Base-by-base conservation (phyloP, 2,113 vertebrate genomes). In the Cromileptes altivelis region DNA sequence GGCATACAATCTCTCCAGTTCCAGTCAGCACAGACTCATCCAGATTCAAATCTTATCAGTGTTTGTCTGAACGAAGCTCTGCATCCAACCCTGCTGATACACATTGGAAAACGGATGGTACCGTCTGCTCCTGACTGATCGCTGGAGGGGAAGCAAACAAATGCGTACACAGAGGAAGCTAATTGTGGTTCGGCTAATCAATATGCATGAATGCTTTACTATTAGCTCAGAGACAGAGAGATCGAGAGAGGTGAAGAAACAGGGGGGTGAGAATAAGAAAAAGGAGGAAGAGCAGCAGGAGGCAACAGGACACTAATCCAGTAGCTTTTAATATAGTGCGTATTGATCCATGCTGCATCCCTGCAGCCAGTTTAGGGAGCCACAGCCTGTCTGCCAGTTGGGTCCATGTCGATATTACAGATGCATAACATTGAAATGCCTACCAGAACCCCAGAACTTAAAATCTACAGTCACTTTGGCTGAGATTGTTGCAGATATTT, bases 121-220 rank as follows among this genome's bases (percentile, higher is more conserved):
- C 58, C 1, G 80, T 50, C 57, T 17, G 74, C 40, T 79, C 67
- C 50, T 71, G 72, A 15, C 52, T 47, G 70, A 68, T 40, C 15
- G 40, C 60, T 3, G 40, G 57, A 15, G 47, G 50, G 14, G 45
- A 53, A 15, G 57, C 79, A 63, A 52, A 67, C 75, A 88, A 62
- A 83, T 73, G 27, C 12, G n/a, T 30, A 81, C 80, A 60, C 63
- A 45, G 45, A 62, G 40, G 50, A 50, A 52, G 80, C 58, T 76
- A 83, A 92, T 85, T 78, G 76, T 75, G 53, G 70, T 49, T 75
- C 23, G 0, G 76, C 57, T 85, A 52, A 89, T 91, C 82, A 86
- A 88, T 85, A 71, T 63, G 71, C 69, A 84, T 83, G 82, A 78
- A 88, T n/a, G 78, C 52, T 72, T 84, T 53, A 25, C 25, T 63